Evolutionary conservation across 2,113 vertebrate genomes (phyloP).

Genomic region (Corythornis vintsioides): DNA sequence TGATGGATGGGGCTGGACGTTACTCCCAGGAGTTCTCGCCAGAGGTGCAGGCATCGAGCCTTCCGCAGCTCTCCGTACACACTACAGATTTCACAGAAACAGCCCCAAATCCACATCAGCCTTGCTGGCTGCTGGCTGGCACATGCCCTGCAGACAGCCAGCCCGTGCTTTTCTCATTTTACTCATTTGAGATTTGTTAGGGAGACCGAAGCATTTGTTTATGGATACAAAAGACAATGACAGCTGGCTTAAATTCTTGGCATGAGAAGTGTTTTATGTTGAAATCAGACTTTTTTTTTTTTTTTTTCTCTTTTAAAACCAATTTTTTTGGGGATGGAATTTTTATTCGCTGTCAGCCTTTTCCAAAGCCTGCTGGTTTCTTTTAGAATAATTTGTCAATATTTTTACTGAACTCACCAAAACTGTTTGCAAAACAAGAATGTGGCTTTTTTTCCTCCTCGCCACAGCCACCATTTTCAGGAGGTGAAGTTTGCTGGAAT

Average conservation of each 20-base stretch:
- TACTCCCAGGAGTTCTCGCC: neutral
- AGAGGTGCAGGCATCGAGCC: neutral
- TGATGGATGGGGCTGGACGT: neutral
- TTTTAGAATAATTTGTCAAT: neutral
- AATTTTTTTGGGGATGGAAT: conserved; percentile 6
- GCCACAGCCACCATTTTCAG: neutral
- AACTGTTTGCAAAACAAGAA: neutral
- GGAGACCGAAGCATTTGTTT: conserved; percentile 55
- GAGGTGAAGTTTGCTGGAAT: neutral
- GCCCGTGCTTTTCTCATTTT: neutral
- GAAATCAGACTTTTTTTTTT: neutral
- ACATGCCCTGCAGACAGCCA: neutral
- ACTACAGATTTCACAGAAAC: neutral
- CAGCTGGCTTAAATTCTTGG: conserved; percentile 55
- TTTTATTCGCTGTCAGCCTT: neutral
- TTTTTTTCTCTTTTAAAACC: neutral
- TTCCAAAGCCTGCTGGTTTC: neutral
- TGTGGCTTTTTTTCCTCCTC: neutral
- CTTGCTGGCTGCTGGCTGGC: neutral
- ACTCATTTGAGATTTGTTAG: conserved; percentile 14
- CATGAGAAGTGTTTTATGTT: conserved; percentile 1
- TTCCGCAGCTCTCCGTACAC: accelerated
- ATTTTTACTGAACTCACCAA: neutral
- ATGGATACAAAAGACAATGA: conserved; percentile 53
- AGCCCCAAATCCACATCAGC: accelerated